Percentiles rank a stretch among this genome's conserved stretches.
phyloP scores from a whole-genome alignment of 1,140 invertebrate species.

The Hormaphis cornu region DNA sequence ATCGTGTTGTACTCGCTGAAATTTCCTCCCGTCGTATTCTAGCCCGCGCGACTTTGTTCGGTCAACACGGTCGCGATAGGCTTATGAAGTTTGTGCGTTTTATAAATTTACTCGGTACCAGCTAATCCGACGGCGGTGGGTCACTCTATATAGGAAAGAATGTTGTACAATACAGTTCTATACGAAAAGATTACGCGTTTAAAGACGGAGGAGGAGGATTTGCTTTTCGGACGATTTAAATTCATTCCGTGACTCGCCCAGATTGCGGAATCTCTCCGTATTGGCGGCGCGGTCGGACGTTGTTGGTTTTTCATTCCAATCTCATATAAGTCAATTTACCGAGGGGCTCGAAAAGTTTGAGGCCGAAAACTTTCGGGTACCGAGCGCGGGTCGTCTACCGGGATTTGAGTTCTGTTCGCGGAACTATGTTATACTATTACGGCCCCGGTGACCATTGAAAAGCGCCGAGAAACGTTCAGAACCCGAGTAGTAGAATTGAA shows the following conservation, averaged over 20 bases:
- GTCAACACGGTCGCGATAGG: background rate
- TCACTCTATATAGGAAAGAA: conserved; percentile 12
- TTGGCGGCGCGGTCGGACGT: no score
- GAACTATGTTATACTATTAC: background rate
- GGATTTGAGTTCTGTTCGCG: conserved; percentile 3
- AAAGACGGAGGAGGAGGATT: background rate
- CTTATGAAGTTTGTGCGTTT: background rate
- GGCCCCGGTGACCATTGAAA: conserved; percentile 8
- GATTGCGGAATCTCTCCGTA: background rate
- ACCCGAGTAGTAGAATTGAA: background rate
- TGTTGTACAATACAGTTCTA: no score
- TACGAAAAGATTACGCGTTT: conserved; percentile 4
- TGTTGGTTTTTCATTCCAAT: conserved; percentile 10
- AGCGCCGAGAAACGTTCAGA: no score
- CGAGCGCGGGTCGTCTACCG: background rate
- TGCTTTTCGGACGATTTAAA: conserved; percentile 9
- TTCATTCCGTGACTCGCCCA: background rate
- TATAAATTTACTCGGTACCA: background rate
- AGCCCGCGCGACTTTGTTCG: no score
- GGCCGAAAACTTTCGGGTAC: conserved; percentile 15
- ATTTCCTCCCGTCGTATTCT: no score
- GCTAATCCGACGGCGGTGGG: background rate
- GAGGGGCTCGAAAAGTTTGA: conserved; percentile 7
- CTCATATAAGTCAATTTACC: background rate
- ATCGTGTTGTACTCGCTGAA: no score